These are phyloP conservation scores for Lobophora halterata DNA, from an alignment of 2,888 invertebrate genomes.

Conservation along the genomic window DNA sequence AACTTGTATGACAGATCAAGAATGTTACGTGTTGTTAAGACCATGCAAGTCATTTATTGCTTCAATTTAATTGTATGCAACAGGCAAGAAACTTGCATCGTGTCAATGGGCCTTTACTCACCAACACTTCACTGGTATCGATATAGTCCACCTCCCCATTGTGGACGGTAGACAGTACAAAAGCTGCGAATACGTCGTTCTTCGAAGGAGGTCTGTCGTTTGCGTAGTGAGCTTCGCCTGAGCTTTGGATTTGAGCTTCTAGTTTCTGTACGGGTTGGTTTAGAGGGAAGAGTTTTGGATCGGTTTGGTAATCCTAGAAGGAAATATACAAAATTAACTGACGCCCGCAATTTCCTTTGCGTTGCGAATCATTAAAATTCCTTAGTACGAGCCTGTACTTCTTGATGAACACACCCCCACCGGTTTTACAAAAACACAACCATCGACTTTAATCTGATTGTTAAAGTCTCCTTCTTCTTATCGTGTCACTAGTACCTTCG, in stretches of 20 bases:
- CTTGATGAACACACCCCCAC: no score
- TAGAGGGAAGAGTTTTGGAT: slow-evolving; percentile 83
- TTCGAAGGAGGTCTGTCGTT: slow-evolving; percentile 81
- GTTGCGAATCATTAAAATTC: no score
- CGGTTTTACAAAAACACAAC: no score
- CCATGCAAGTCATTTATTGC: no score
- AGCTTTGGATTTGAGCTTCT: slow-evolving; percentile 79
- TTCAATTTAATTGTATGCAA: no score
- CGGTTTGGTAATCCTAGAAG: slow-evolving; percentile 75
- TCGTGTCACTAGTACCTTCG: no score
- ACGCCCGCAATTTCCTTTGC: no score
- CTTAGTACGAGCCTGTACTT: no score
- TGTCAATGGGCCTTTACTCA: slow-evolving; percentile 43
- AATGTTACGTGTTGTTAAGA: no score
- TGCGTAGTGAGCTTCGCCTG: slow-evolving; percentile 85
- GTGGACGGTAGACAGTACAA: slow-evolving; percentile 82
- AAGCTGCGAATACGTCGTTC: slow-evolving; percentile 85
- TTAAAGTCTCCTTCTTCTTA: no score
- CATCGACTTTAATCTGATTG: no score
- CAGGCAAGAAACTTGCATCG: slow-evolving; percentile 1
- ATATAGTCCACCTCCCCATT: slow-evolving; percentile 80
- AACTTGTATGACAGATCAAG: no score
- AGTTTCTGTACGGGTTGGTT: slow-evolving; percentile 85
- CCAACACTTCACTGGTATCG: slow-evolving; percentile 82
- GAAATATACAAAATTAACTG: background rate